Base-by-base conservation (phyloP, 2,797 vertebrate species). In the Harpagifer antarcticus region DNA sequence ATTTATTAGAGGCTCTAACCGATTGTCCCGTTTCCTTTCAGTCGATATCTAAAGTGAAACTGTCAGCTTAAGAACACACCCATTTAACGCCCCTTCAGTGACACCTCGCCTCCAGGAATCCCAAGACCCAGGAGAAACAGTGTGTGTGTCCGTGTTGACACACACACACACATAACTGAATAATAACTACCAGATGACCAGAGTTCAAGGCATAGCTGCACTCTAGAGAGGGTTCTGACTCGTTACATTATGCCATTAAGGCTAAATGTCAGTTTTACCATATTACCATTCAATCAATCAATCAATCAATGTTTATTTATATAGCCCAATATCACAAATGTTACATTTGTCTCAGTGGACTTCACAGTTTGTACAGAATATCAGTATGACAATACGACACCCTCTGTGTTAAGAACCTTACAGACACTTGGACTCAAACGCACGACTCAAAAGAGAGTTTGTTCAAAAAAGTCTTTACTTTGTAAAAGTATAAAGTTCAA, bases 221-320 rank as follows among this genome's bases (percentile, higher is more conserved):
- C 53, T 57, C 60, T 0, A 14, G 33, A 7, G 4, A 6, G 71
- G 47, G 47, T 55, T 72, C 54, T 14, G 6, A 27, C 48, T 75
- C 8, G 17, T 40, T 67, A 0, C 48, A 54, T 76, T 79, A 37
- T 53, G 44, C 53, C 59, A 50, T 82, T 74, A 47, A 31, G 27
- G 23, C 16, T 62, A 71, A 83, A 86, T 87, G 80, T 85, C 82
- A 84, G 1, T 56, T 55, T 86, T 81, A 78, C 44, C 82, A 86
- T 83, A 72, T 58, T 68, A 66, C 56, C 71, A 72, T 79, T 83
- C 78, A 70, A 79, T 75, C n/a, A n/a, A n/a, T n/a, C n/a, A n/a
- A n/a, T n/a, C n/a, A n/a, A n/a, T n/a, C n/a, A n/a, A n/a, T n/a
- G n/a, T n/a, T n/a, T n/a, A n/a, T n/a, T n/a, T n/a, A n/a, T n/a